Evolutionary conservation across 2,888 invertebrate species (phyloP).

Genomic region (Drosophila histrio): DNA sequence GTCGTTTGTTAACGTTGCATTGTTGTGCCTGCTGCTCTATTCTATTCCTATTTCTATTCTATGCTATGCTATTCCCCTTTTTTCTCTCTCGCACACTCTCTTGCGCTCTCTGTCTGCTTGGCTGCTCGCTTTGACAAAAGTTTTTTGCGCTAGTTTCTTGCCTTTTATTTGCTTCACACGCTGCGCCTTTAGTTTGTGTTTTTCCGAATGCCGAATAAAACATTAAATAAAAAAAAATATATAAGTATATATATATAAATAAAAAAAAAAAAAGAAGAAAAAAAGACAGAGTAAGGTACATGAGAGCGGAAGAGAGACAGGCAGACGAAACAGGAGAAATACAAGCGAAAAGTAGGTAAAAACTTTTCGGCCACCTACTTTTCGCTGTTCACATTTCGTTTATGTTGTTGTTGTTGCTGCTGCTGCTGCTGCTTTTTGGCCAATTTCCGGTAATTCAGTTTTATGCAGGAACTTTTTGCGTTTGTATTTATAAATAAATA

Average conservation of each 20-base stretch:
- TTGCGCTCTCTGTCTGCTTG: conserved; percentile 26
- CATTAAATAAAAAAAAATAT: conserved; percentile 29
- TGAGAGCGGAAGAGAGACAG: neutral
- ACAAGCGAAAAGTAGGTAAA: conserved; percentile 67
- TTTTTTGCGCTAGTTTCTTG: conserved; percentile 69
- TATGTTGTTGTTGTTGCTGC: conserved; percentile 37
- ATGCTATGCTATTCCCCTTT: neutral
- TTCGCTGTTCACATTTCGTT: conserved; percentile 38
- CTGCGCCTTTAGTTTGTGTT: conserved; percentile 50
- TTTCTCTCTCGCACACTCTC: neutral
- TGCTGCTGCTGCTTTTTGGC: conserved; percentile 63
- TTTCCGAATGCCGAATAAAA: conserved; percentile 31
- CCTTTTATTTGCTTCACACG: conserved; percentile 63
- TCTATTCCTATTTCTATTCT: conserved; percentile 20
- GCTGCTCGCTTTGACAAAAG: conserved; percentile 52
- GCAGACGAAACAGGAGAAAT: neutral
- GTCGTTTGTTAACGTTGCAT: conserved; percentile 53
- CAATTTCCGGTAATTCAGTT: conserved; percentile 81
- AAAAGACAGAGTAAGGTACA: neutral
- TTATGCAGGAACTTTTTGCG: conserved; percentile 79
- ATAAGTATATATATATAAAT: neutral
- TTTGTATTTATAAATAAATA: conserved; percentile 76
- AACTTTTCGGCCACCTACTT: conserved; percentile 67
- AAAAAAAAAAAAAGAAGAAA: neutral
- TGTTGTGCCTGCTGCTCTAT: conserved; percentile 28